phyloP scores from a whole-genome alignment of 2,113 vertebrate genomes.

The Menura novaehollandiae region DNA sequence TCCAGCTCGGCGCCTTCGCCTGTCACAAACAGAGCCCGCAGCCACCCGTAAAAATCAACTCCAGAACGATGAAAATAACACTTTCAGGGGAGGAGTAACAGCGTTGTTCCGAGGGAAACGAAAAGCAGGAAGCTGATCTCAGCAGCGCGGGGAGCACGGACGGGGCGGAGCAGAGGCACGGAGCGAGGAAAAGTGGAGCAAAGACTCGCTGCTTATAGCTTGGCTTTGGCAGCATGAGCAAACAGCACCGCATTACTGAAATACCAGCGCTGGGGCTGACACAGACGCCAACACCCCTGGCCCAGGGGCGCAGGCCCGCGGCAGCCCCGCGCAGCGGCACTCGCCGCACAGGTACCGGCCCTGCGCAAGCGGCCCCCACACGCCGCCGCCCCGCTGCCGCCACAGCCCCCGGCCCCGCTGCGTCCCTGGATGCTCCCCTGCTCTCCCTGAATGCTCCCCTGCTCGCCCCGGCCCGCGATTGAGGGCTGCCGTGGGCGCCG shows the following conservation, averaged over 20 bases:
- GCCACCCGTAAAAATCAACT: background rate
- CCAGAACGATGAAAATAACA: constrained; percentile 56
- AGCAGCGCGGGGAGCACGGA: constrained; percentile 61
- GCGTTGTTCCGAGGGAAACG: constrained; percentile 19
- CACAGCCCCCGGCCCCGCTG: background rate
- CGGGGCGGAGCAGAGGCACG: constrained; percentile 67
- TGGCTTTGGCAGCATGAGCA: background rate
- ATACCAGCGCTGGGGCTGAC: background rate
- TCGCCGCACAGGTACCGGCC: background rate
- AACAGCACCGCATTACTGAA: background rate
- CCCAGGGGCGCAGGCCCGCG: background rate
- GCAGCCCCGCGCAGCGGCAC: background rate
- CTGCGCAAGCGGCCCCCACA: background rate
- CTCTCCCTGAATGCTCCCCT: background rate
- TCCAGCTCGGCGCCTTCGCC: background rate
- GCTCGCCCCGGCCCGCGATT: rapidly evolving
- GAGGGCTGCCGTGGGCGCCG: background rate
- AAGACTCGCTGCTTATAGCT: constrained; percentile 20
- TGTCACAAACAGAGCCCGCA: background rate
- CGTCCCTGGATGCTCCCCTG: background rate
- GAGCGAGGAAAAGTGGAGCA: constrained; percentile 50
- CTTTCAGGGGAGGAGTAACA: constrained; percentile 53
- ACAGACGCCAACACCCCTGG: background rate
- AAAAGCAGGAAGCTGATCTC: constrained; percentile 77
- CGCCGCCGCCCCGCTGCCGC: background rate